Evolutionary conservation across 2,113 vertebrate genomes (phyloP), one percentile per base, ranked within the genome.

Genomic region (Nanorana parkeri): DNA sequence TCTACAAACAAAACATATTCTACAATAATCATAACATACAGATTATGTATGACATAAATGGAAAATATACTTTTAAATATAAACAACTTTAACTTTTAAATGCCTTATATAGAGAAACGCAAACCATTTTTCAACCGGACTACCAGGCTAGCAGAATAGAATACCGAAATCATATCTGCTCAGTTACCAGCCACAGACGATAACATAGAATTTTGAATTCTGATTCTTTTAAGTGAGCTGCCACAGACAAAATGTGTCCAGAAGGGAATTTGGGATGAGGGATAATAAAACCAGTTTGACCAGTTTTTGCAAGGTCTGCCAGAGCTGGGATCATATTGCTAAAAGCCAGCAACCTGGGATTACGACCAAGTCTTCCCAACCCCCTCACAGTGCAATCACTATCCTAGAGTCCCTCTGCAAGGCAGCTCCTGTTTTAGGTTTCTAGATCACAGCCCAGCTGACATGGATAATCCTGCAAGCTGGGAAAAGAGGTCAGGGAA

Each of bases 281-380:
- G 71, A 80, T 68, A 77, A 81, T 55, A 58, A 83, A 84, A 84
- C 80, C 85, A 74, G 83, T 72, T 67, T 54, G 64, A 86, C 85
- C 80, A 83, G 85, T 86, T 75, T 85, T 68, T 68, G 85, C 78
- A 28, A 26, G 74, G 63, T 32, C 67, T 80, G 80, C 71, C 63
- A 67, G 68, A 51, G 20, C 54, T 67, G 67, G 84, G 84, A 85
- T 85, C 85, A 69, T 78, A 68, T 85, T 84, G 77, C 85, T 56
- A 72, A 81, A 63, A 80, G 63, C 64, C 69, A 81, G 78, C 69
- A 68, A 74, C 51, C 52, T 32, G 32, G 69, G 84, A 78, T 78
- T 78, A 79, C 54, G 11, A 66, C 20, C 65, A 63, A 66, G 58
- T 75, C 71, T 32, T 73, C 79, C 79, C 79, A 72, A 81, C 79